Conservation (phyloP, 2,888 invertebrate species). For the Tanypteryx hageni region DNA sequence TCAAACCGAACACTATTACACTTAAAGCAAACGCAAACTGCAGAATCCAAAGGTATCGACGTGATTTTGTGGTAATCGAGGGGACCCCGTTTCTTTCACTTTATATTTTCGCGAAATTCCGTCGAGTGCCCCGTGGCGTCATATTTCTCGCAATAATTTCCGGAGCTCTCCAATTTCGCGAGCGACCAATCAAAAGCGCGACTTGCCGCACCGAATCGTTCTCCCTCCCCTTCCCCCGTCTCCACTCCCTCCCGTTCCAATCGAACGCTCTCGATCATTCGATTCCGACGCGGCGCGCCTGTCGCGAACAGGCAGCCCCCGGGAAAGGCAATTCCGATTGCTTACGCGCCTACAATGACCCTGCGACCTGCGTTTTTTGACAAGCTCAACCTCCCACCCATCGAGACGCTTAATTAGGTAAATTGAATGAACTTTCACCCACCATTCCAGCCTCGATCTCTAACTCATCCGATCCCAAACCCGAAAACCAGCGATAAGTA, state of each 20-base stretch:
- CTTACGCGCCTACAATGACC: too few relatives aligned
- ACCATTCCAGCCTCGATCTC: too few relatives aligned
- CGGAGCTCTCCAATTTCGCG: constrained; percentile 19
- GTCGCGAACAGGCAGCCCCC: not conserved
- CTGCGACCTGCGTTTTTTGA: too few relatives aligned
- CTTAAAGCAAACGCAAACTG: not conserved
- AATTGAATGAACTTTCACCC: too few relatives aligned
- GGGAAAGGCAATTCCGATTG: not conserved
- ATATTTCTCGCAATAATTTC: constrained; percentile 20
- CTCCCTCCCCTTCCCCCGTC: not conserved
- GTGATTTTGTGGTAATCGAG: not conserved
- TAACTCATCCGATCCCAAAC: too few relatives aligned
- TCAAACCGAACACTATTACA: not conserved
- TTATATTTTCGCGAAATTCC: not conserved
- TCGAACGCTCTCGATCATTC: constrained; percentile 15
- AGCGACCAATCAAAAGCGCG: constrained; percentile 20
- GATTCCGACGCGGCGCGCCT: not conserved
- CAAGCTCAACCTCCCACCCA: too few relatives aligned
- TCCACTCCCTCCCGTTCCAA: not conserved
- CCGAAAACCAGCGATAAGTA: too few relatives aligned
- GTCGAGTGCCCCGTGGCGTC: not conserved
- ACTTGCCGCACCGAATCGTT: not conserved
- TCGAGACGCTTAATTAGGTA: too few relatives aligned
- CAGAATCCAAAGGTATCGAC: not conserved
- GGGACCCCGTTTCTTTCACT: too few relatives aligned